These are phyloP conservation scores for Thecophora atra DNA, from an alignment of 2,888 invertebrate species.

Conservation along the genomic window DNA sequence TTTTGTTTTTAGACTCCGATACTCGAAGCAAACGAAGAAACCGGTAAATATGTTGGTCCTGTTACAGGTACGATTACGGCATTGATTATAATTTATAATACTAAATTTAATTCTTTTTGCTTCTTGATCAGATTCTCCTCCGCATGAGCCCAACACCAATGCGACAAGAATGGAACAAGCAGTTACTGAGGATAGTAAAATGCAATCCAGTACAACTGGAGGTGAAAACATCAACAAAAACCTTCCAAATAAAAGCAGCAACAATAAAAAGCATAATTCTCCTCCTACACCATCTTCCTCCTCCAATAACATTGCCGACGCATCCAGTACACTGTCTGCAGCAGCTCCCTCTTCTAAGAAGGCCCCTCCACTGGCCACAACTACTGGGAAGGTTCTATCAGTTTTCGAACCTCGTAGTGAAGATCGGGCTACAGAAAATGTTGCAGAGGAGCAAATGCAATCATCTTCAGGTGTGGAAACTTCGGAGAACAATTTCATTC, in stretches of 20 bases:
- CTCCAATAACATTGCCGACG: constrained; percentile 32
- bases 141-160: constrained; percentile 59
- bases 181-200: constrained; percentile 31
- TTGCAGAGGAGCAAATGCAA: constrained; percentile 23
- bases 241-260: background rate
- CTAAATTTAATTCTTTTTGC: background rate
- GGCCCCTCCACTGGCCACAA: constrained; percentile 43
- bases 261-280: background rate
- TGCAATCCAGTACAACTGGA: constrained; percentile 2
- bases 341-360: constrained; percentile 18
- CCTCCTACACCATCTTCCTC: background rate
- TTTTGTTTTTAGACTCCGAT: constrained; percentile 74
- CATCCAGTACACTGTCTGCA: constrained; percentile 38
- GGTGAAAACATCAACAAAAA: background rate
- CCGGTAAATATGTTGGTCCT: constrained; percentile 69
- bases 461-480: constrained; percentile 47
- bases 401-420: constrained; percentile 48
- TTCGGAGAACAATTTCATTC: constrained; percentile 72
- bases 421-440: background rate
- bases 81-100: background rate
- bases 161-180: constrained; percentile 53
- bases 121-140: constrained; percentile 54
- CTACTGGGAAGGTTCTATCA: constrained; percentile 50
- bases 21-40: constrained; percentile 82
- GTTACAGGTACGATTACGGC: constrained; percentile 38